Percentiles rank a stretch among this genome's conserved stretches.
phyloP scores from a whole-genome alignment of 1,140 invertebrate species.

The Dendrolimus punctatus region DNA sequence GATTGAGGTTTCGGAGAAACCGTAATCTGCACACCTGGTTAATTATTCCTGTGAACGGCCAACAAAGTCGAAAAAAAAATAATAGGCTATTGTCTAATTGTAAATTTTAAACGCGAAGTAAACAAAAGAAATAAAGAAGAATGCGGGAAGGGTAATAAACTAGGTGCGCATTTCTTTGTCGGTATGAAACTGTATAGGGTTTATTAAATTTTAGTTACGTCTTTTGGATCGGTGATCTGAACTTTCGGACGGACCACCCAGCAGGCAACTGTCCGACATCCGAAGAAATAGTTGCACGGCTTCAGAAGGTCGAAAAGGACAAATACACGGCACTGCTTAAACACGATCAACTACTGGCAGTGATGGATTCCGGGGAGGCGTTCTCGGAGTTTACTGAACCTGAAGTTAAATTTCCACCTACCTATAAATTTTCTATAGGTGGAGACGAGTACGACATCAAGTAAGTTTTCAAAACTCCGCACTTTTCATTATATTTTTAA shows the following conservation, averaged over 20 bases:
- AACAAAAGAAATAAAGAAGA: too few relatives aligned
- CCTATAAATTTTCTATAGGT: slow-evolving; percentile 87
- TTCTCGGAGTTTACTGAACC: slow-evolving; percentile 86
- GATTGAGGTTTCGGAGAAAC: too few relatives aligned
- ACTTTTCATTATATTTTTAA: slow-evolving; percentile 4
- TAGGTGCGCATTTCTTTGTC: too few relatives aligned
- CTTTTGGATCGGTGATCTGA: slow-evolving; percentile 96
- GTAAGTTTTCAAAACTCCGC: slow-evolving; percentile 66
- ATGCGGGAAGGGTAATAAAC: too few relatives aligned
- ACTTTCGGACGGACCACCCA: slow-evolving; percentile 83
- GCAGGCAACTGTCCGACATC: slow-evolving; percentile 74
- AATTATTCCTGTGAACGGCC: too few relatives aligned
- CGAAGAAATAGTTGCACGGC: slow-evolving; percentile 77
- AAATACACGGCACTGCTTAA: slow-evolving; percentile 77
- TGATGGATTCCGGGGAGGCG: slow-evolving; percentile 81
- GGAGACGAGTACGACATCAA: slow-evolving; percentile 85
- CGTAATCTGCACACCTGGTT: too few relatives aligned
- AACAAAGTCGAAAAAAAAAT: too few relatives aligned
- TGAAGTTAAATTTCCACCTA: slow-evolving; percentile 86
- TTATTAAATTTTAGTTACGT: slow-evolving; percentile 79
- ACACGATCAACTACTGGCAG: slow-evolving; percentile 81
- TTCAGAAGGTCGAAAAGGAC: slow-evolving; percentile 75
- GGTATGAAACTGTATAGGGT: too few relatives aligned
- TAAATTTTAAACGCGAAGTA: too few relatives aligned
- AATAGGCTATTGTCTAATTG: too few relatives aligned